A percentile compares a stretch with the other conserved stretches of the same genome.
Conservation (phyloP, 2,888 invertebrate genomes). For the Acanthosoma haemorrhoidale region DNA sequence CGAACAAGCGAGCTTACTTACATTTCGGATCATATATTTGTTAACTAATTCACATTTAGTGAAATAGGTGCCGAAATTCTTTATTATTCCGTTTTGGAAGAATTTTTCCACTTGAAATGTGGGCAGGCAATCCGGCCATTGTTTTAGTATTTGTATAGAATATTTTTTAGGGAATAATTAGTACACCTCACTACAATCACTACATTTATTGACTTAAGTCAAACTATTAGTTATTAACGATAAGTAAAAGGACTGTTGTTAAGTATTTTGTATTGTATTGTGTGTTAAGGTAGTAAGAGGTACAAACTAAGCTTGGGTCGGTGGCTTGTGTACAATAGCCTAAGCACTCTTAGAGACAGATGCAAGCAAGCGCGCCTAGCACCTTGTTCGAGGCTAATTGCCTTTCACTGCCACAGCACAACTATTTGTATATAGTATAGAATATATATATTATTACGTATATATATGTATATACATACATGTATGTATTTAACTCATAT, state of each 20-base stretch:
- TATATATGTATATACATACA: conserved; percentile 29
- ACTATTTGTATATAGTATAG: conserved; percentile 40
- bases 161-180: conserved; percentile 19
- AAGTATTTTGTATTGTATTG: conserved; percentile 8
- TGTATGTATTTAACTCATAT: conserved; percentile 9
- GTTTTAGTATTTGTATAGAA: conserved; percentile 35
- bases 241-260: conserved; percentile 5
- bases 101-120: conserved; percentile 29
- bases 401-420: conserved; percentile 45
- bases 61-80: background rate
- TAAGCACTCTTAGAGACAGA: conserved; percentile 25
- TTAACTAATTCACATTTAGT: conserved; percentile 11
- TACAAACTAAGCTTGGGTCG: conserved; percentile 9
- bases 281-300: conserved; percentile 19
- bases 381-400: conserved; percentile 38
- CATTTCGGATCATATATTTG: conserved; percentile 29
- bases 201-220: background rate
- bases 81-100: background rate
- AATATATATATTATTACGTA: conserved; percentile 33
- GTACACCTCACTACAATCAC: conserved; percentile 26
- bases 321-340: conserved; percentile 24
- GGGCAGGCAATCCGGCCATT: conserved; percentile 38
- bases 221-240: conserved; percentile 11
- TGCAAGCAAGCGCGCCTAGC: conserved; percentile 29
- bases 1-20: conserved; percentile 38